Base-by-base conservation (phyloP, 1,140 invertebrate species). In the Chymomyza costata region DNA sequence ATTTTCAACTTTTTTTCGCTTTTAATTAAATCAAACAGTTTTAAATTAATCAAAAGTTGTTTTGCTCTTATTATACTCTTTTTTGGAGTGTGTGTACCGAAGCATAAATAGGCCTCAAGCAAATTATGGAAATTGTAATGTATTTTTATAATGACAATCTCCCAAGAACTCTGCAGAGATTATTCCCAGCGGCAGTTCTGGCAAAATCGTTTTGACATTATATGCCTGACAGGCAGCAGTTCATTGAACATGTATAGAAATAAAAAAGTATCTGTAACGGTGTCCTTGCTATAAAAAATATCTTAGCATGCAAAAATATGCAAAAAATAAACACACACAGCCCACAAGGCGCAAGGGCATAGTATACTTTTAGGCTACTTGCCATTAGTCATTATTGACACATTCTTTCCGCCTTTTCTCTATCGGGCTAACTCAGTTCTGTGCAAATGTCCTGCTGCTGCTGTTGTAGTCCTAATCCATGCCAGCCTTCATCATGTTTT, bases 311-410 rank as follows among this genome's bases (percentile, higher is more conserved):
- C 66, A 71, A 65, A 74, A 76, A 76, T 69, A 76, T 65, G 32
- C 32, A 3, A 74, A 65, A 43, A 48, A 54, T 53, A 61, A n/a
- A 46, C 19, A 6, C 54, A 51, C 28, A 55, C 30, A 46, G 21
- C 31, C 19, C 35, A 48, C 39, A 59, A 52, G 35, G 49, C 37
- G 38, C 15, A 31, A 19, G 30, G 37, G 45, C 32, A 37, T 18
- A n/a, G 35, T 28, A 28, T 34, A 28, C 40, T 49, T 47, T 59
- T 46, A 40, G 38, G 37, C 30, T 55, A n/a, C n/a, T 40, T 58
- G 59, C 73, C 73, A 80, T 80, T 80, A 80, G 73, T 80, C 73
- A 80, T 80, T 80, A 80, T 80, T 80, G 73, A 80, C 73, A 73
- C 64, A 80, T 80, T 80, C 67, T 60, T 67, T 66, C 63, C 66